These are phyloP conservation scores for Heliconius hermathena DNA, from an alignment of 1,140 invertebrate genomes.

Conservation along the genomic window DNA sequence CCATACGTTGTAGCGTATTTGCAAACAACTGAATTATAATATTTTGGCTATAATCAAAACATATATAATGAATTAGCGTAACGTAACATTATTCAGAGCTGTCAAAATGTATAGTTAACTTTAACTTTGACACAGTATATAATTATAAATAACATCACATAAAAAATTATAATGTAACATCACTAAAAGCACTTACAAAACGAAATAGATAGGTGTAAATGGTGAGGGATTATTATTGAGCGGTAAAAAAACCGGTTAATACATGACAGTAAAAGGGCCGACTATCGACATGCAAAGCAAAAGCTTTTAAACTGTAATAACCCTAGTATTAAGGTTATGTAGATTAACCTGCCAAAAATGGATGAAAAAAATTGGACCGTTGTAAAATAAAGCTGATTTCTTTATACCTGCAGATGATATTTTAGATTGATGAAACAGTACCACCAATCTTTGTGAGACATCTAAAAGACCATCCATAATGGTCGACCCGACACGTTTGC, in stretches of 20 bases:
- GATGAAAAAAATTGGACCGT: conserved; percentile 11
- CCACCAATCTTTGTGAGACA: conserved; percentile 61
- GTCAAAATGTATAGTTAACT: neutral
- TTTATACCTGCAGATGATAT: conserved; percentile 45
- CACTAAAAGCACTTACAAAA: conserved; percentile 3
- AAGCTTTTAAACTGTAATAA: conserved; percentile 21
- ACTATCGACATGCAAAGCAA: conserved; percentile 21
- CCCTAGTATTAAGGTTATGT: conserved; percentile 14
- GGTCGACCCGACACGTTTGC: conserved; percentile 51
- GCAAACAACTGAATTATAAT: neutral
- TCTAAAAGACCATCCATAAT: conserved; percentile 61
- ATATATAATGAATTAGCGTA: neutral
- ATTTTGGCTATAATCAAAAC: neutral
- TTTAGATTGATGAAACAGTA: conserved; percentile 58
- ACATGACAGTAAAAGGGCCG: conserved; percentile 17
- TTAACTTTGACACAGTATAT: neutral
- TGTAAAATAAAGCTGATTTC: conserved; percentile 40
- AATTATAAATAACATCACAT: neutral
- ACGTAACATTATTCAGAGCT: neutral
- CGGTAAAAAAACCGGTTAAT: conserved; percentile 26
- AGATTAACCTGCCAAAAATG: conserved; percentile 25
- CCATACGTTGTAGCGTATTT: neutral
- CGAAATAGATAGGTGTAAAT: conserved; percentile 4
- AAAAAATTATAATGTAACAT: neutral
- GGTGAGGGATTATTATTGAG: conserved; percentile 16